Evolutionary conservation across 2,113 vertebrate genomes (phyloP), one percentile per base, ranked within the genome.

Genomic region (Progne subis): DNA sequence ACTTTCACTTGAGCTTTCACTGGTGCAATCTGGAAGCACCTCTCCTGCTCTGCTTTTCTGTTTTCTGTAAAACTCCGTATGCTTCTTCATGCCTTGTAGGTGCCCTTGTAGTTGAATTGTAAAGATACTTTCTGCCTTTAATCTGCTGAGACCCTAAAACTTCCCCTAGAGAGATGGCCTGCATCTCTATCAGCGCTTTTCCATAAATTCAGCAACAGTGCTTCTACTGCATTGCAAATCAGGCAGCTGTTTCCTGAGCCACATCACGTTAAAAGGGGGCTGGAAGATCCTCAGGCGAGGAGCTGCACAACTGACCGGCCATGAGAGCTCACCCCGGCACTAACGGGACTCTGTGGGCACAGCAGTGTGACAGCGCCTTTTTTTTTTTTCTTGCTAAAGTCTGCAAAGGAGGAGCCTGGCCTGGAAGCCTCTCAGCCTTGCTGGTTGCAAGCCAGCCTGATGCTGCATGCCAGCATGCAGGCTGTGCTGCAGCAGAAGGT

Each of bases 271-370:
- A 56, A 46, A 41, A 83, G 28, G 39, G 67, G 15, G 34, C 28
- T 65, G 85, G 79, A 59, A 92, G 85, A 74, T 86, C 71, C 52
- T 88, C 59, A 8, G 78, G 56, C 75, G 92, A 56, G 81, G 85
- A 87, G 47, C 82, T 86, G 68, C 61, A 69, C 69, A 37, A n/a
- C 23, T 25, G 44, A 28, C 41, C 56, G 84, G 49, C 81, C 86
- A 61, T 4, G 5, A 44, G 75, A 67, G 70, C 79, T 93, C 87
- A 60, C 47, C 68, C 82, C 49, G 75, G 82, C 88, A 60, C 9
- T 0, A 7, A 61, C 0, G 0, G 69, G 23, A 65, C 32, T n/a
- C 34, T 74, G 63, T 61, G 78, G 59, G 61, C 75, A 65, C 0
- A 1, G n/a, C 3, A 76, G 46, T 3, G 0, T 60, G 61, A 79